phyloP scores from a whole-genome alignment of 2,888 invertebrate genomes.

The Drosophila picticornis region DNA sequence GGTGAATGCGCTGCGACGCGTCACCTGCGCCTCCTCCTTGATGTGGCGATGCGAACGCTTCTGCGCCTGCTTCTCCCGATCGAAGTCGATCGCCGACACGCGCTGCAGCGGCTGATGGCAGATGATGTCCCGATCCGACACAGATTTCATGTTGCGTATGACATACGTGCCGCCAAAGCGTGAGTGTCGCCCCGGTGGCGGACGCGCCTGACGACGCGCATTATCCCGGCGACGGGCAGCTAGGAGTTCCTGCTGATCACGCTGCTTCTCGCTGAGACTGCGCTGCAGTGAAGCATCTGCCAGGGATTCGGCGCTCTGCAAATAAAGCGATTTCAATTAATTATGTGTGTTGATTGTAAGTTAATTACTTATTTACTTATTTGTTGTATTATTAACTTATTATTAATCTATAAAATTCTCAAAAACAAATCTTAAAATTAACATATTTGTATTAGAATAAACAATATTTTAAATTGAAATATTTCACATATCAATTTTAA shows the following conservation, averaged over 20 bases:
- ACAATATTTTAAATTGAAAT: background rate
- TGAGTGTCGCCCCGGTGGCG: slow-evolving; percentile 89
- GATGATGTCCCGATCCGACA: slow-evolving; percentile 94
- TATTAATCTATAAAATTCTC: background rate
- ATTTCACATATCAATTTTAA: background rate
- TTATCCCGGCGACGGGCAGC: slow-evolving; percentile 91
- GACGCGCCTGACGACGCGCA: slow-evolving; percentile 82
- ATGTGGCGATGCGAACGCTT: slow-evolving; percentile 91
- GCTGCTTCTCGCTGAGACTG: slow-evolving; percentile 92
- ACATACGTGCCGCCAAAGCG: slow-evolving; percentile 97
- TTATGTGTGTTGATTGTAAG: background rate
- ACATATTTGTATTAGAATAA: background rate
- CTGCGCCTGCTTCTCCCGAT: slow-evolving; percentile 90
- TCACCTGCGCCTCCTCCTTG: slow-evolving; percentile 88
- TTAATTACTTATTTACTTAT: background rate
- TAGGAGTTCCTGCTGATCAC: slow-evolving; percentile 93
- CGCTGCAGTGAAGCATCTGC: slow-evolving; percentile 91
- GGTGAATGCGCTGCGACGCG: slow-evolving; percentile 94
- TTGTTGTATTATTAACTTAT: background rate
- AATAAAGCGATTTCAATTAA: slow-evolving; percentile 4
- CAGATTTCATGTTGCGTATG: slow-evolving; percentile 96
- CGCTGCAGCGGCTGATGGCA: slow-evolving; percentile 94
- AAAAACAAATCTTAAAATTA: background rate
- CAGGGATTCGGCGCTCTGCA: slow-evolving; percentile 89
- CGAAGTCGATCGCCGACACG: slow-evolving; percentile 92